Evolutionary conservation across 2,797 vertebrate genomes (phyloP).

Genomic region (Argya squamiceps): DNA sequence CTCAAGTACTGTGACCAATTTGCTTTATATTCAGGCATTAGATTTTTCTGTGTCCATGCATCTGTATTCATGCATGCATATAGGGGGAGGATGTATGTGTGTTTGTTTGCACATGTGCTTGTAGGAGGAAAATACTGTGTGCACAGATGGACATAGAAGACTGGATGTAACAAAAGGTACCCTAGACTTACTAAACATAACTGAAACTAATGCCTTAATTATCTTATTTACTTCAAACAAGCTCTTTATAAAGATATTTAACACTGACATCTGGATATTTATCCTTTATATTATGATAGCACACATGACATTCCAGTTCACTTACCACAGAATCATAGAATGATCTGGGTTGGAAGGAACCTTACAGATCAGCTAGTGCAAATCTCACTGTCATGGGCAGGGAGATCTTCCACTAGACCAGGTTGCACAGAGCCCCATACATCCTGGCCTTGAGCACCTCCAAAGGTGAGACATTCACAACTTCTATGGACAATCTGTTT

Average conservation of each 20-base stretch:
- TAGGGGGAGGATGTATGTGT: not conserved
- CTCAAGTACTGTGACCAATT: not conserved
- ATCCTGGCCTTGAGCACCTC: not conserved
- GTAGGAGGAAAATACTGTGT: not conserved
- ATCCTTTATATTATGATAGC: not conserved
- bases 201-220: not conserved
- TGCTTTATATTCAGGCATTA: not conserved
- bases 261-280: not conserved
- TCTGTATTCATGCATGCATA: not conserved
- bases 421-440: not conserved
- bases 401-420: not conserved
- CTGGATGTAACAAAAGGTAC: not conserved
- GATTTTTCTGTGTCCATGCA: not conserved
- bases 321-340: not conserved
- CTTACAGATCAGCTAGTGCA: not conserved
- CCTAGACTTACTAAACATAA: not conserved
- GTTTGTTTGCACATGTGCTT: not conserved
- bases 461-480: not conserved
- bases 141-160: not conserved
- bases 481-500: not conserved
- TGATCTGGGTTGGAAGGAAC: not conserved
- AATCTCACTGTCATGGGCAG: not conserved
- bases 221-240: not conserved
- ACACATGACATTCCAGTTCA: not conserved
- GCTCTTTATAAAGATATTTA: not conserved